Evolutionary conservation across 2,888 invertebrate genomes (phyloP).

Genomic region (Aproaerema taeniolella): DNA sequence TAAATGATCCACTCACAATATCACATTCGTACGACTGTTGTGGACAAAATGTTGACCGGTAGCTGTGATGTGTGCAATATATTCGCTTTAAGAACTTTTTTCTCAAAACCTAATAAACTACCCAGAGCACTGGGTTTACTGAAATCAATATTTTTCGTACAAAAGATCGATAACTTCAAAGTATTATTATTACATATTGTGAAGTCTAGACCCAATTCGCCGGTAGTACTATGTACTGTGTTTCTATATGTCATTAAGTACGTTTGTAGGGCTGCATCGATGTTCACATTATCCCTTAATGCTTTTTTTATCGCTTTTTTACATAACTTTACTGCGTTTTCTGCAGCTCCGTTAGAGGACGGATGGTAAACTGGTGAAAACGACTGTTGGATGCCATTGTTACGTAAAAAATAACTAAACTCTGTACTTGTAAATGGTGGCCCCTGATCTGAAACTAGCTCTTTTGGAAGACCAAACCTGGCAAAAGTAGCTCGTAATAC

Average conservation of each 20-base stretch:
- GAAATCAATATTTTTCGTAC: too few species aligned
- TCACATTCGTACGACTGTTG: too few species aligned
- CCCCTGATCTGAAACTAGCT: conserved; percentile 13
- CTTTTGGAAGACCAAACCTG: conserved; percentile 12
- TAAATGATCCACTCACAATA: too few species aligned
- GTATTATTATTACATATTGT: too few species aligned
- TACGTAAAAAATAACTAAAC: conserved; percentile 3
- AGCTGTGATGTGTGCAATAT: too few species aligned
- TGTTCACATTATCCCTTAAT: background rate
- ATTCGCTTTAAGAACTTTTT: too few species aligned
- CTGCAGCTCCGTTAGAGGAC: too few species aligned
- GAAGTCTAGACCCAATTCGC: too few species aligned
- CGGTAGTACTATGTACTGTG: conserved; percentile 14
- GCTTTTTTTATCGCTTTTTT: conserved; percentile 17
- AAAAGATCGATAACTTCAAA: too few species aligned
- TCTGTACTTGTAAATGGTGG: conserved; percentile 5
- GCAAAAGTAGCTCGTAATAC: conserved; percentile 10
- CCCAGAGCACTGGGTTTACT: too few species aligned
- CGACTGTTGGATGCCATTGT: conserved; percentile 8
- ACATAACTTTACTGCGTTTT: conserved; percentile 5
- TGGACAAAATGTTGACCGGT: too few species aligned
- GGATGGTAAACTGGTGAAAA: conserved; percentile 8
- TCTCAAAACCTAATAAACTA: too few species aligned
- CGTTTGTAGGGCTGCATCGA: conserved; percentile 13
- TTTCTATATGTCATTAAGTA: conserved; percentile 20